A percentile compares a stretch with the other conserved stretches of the same genome.
Conservation (phyloP, 2,113 vertebrate genomes). For the Hipposideros armiger region DNA sequence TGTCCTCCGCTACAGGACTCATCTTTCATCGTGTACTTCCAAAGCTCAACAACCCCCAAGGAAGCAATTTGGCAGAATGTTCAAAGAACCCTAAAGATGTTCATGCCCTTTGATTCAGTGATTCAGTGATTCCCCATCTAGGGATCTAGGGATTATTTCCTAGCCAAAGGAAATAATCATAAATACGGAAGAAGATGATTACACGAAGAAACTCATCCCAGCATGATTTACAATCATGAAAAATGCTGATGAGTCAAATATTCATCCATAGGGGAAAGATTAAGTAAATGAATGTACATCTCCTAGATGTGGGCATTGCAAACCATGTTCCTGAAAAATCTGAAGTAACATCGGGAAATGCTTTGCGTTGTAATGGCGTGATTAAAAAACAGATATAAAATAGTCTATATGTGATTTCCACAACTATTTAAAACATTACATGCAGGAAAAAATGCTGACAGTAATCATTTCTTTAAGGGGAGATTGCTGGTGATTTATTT, state of each 20-base stretch:
- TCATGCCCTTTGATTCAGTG: conserved; percentile 75
- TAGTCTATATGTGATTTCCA: conserved; percentile 4
- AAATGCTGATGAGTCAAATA: conserved; percentile 72
- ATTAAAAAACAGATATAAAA: conserved; percentile 55
- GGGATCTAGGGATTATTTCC: not conserved
- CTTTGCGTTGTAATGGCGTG: conserved; percentile 48
- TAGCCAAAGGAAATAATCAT: conserved; percentile 80
- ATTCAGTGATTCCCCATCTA: conserved; percentile 70
- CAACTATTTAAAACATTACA: conserved; percentile 25
- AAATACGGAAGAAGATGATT: conserved; percentile 73
- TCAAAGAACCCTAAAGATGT: conserved; percentile 82
- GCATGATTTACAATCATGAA: conserved; percentile 70
- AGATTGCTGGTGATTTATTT: conserved; percentile 47
- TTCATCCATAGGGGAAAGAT: conserved; percentile 69
- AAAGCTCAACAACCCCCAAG: conserved; percentile 80
- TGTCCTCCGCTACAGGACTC: conserved; percentile 78
- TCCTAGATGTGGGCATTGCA: conserved; percentile 38
- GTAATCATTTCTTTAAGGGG: conserved; percentile 42
- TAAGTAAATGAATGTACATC: conserved; percentile 71
- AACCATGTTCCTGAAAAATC: not conserved
- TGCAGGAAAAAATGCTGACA: conserved; percentile 32
- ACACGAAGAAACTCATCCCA: conserved; percentile 24
- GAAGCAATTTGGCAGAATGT: conserved; percentile 82
- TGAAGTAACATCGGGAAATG: conserved; percentile 61
- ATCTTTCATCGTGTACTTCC: conserved; percentile 83